A percentile compares a stretch with the other conserved stretches of the same genome.
These are phyloP conservation scores for Epirrhoe alternata DNA, from an alignment of 2,888 invertebrate species.

Conservation along the genomic window DNA sequence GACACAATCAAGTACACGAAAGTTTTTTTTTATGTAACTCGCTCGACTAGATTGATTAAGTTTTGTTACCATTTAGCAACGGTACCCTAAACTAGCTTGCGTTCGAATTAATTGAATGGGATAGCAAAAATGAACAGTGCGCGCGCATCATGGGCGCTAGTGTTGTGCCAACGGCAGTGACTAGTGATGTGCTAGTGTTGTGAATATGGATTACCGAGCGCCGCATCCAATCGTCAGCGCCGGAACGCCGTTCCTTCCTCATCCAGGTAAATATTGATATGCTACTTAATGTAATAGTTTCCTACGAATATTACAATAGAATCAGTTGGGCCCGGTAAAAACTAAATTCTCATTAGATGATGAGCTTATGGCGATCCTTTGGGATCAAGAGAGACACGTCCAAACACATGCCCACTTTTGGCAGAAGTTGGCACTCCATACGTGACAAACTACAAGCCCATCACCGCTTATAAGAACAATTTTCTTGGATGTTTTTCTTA, in stretches of 20 bases:
- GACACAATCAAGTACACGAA: background rate
- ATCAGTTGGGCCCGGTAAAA: too few relatives aligned
- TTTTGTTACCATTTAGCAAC: slow-evolving; percentile 9
- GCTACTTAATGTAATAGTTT: too few relatives aligned
- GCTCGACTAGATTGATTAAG: background rate
- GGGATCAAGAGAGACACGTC: too few relatives aligned
- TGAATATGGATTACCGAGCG: slow-evolving; percentile 77
- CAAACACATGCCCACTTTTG: too few relatives aligned
- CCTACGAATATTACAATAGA: too few relatives aligned
- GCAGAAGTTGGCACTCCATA: too few relatives aligned
- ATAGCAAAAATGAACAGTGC: slow-evolving; percentile 48
- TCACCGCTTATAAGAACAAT: too few relatives aligned
- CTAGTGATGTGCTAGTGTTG: slow-evolving; percentile 49
- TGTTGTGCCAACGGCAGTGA: slow-evolving; percentile 45
- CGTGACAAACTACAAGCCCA: too few relatives aligned
- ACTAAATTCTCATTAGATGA: too few relatives aligned
- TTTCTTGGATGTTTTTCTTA: too few relatives aligned
- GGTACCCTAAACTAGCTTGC: slow-evolving; percentile 25
- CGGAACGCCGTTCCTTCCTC: slow-evolving; percentile 74
- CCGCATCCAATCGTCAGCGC: slow-evolving; percentile 74
- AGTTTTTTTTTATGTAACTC: background rate
- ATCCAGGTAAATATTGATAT: slow-evolving; percentile 66
- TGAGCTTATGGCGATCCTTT: too few relatives aligned
- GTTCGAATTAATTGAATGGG: slow-evolving; percentile 29
- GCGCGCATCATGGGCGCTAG: slow-evolving; percentile 39